A percentile compares a stretch with the other conserved stretches of the same genome.
phyloP scores from a whole-genome alignment of 2,888 invertebrate species.

The Tinea trinotella region DNA sequence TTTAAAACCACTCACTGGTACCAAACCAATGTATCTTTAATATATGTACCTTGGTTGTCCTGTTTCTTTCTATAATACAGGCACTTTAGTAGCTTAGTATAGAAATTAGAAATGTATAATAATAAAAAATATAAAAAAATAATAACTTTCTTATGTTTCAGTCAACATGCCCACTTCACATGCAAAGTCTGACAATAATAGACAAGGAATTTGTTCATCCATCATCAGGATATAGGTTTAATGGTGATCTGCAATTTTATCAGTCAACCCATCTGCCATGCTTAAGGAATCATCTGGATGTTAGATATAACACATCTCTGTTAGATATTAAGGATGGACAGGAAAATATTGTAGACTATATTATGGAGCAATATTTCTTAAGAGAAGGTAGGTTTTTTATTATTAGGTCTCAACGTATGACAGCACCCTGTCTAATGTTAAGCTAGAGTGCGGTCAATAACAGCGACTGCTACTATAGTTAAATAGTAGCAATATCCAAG shows the following conservation, averaged over 20 bases:
- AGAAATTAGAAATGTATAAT: no score
- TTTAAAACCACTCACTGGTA: no score
- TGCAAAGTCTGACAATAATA: conserved; percentile 66
- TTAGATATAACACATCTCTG: conserved; percentile 70
- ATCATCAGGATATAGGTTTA: conserved; percentile 46
- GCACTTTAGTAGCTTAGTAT: no score
- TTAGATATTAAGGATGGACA: conserved; percentile 42
- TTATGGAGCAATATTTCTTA: conserved; percentile 69
- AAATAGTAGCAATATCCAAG: no score
- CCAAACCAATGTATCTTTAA: no score
- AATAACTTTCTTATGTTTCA: conserved; percentile 32
- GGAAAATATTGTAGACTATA: conserved; percentile 61
- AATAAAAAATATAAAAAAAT: conserved; percentile 16
- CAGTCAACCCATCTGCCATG: conserved; percentile 66
- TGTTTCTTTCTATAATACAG: no score
- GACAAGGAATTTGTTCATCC: conserved; percentile 50
- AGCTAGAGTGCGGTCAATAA: no score
- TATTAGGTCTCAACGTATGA: no score
- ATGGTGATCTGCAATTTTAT: conserved; percentile 58
- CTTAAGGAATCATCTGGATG: conserved; percentile 57
- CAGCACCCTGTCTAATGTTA: no score
- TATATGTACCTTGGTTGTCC: no score
- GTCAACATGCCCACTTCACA: conserved; percentile 68
- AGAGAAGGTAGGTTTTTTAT: conserved; percentile 66
- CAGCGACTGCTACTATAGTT: no score